Conservation (phyloP, 2,797 vertebrate species). For the Argya squamiceps region DNA sequence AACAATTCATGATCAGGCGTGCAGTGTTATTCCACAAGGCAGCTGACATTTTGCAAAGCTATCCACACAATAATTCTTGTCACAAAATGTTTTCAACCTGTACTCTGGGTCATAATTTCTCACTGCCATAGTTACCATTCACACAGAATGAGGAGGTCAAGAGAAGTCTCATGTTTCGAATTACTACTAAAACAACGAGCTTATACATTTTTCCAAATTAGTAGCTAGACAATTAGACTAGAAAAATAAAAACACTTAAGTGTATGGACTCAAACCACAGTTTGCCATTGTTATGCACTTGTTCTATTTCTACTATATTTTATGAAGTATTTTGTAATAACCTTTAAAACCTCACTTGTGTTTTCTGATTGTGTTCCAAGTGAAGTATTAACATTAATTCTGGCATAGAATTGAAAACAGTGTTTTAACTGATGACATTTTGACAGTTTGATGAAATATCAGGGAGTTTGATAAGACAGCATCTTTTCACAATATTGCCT, state of each 20-base stretch:
- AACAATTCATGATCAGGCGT: not conserved
- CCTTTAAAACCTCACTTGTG: not conserved
- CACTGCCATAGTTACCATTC: not conserved
- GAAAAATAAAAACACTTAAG: not conserved
- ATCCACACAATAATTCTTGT: not conserved
- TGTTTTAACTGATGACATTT: not conserved
- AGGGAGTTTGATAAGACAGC: not conserved
- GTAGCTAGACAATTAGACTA: not conserved
- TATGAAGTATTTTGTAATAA: not conserved
- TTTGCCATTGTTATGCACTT: not conserved
- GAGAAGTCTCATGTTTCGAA: not conserved
- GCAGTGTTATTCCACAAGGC: slow-evolving; percentile 36
- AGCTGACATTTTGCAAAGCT: slow-evolving; percentile 43
- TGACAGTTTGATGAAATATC: not conserved
- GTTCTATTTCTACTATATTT: not conserved
- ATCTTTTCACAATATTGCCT: not conserved
- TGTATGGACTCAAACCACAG: not conserved
- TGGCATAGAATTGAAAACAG: not conserved
- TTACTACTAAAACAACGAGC: not conserved
- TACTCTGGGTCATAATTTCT: not conserved
- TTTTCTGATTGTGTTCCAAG: not conserved
- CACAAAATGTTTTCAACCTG: not conserved
- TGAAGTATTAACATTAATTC: not conserved
- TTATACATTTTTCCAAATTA: not conserved
- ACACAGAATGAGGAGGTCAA: not conserved